A percentile compares a stretch with the other conserved stretches of the same genome.
phyloP scores from a whole-genome alignment of 64 coral and sea anemone genomes.

The Montipora capricornis region DNA sequence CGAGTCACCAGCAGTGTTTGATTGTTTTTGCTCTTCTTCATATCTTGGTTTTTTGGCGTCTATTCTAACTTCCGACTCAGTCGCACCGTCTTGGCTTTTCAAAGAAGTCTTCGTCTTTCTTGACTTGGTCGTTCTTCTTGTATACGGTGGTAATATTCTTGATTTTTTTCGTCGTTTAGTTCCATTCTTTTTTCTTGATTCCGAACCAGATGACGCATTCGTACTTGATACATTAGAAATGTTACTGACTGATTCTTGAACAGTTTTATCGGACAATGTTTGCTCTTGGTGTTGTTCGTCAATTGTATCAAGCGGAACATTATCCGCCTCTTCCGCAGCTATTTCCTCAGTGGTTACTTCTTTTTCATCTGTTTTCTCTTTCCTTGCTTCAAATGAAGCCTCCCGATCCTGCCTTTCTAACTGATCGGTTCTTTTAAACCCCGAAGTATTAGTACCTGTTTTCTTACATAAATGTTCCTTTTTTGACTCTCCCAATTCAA shows the following conservation, averaged over 20 bases:
- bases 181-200: background rate
- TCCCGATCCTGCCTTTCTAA: background rate
- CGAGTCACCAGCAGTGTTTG: background rate
- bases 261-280: background rate
- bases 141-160: background rate
- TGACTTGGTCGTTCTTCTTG: background rate
- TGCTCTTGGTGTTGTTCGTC: background rate
- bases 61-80: constrained; percentile 1
- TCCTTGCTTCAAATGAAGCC: background rate
- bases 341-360: background rate
- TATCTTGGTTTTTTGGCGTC: constrained; percentile 26
- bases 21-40: background rate
- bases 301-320: background rate
- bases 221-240: constrained; percentile 1
- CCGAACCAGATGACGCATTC: background rate
- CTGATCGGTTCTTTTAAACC: background rate
- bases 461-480: background rate
- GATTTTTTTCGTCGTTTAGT: background rate
- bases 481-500: background rate
- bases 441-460: background rate
- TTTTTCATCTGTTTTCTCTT: constrained; percentile 1
- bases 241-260: background rate
- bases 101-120: background rate
- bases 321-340: background rate
- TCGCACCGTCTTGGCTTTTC: background rate